Evolutionary conservation across 2,888 invertebrate genomes (phyloP).

Genomic region (Neria commutata): DNA sequence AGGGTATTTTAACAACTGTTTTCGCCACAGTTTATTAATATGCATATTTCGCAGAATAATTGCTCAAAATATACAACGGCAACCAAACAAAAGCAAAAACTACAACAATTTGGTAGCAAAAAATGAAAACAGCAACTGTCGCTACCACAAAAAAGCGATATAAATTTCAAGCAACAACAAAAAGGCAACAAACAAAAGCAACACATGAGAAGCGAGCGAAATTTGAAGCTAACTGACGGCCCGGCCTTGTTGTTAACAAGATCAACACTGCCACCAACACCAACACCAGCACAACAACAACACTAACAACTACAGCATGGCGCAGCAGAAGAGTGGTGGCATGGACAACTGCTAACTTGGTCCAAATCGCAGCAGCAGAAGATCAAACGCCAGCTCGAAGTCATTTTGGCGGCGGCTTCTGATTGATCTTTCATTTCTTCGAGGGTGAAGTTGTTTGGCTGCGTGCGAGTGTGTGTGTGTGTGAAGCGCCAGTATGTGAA

Average conservation of each 20-base stretch:
- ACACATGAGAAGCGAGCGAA: too few species aligned
- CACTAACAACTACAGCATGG: neutral
- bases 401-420: slow-evolving; percentile 51
- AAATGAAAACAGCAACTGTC: too few species aligned
- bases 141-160: neutral
- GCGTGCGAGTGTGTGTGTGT: neutral
- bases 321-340: neutral
- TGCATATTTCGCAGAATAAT: slow-evolving; percentile 42
- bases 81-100: slow-evolving; percentile 3
- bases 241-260: neutral
- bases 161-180: neutral
- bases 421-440: slow-evolving; percentile 28
- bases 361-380: neutral
- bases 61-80: slow-evolving; percentile 13
- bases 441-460: too few species aligned
- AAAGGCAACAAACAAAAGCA: too few species aligned
- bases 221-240: neutral
- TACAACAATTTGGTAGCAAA: too few species aligned
- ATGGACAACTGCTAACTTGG: neutral
- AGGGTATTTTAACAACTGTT: neutral
- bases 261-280: neutral
- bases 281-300: neutral
- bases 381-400: slow-evolving; percentile 55
- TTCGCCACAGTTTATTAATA: slow-evolving; percentile 31
- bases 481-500: slow-evolving; percentile 1